phyloP scores from a whole-genome alignment of 2,797 vertebrate genomes.

The Odontamblyopus rebecca region DNA sequence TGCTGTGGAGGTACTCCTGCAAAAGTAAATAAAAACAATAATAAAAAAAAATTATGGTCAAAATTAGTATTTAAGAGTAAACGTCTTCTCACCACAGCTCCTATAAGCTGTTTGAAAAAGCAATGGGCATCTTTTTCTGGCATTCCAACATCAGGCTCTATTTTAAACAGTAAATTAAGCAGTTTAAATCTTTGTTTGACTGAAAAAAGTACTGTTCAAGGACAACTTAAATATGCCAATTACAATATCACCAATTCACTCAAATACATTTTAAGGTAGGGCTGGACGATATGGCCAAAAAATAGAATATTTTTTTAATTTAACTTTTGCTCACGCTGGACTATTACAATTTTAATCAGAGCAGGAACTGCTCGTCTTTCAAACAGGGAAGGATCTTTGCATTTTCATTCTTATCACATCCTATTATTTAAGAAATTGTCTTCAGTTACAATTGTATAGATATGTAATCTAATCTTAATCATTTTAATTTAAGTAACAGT shows the following conservation, averaged over 20 bases:
- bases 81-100: conserved; percentile 86
- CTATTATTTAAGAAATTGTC: no score
- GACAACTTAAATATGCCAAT: neutral
- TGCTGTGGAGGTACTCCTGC: conserved; percentile 90
- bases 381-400: no score
- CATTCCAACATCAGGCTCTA: conserved; percentile 96
- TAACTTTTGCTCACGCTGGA: no score
- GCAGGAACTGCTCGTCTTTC: no score
- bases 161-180: conserved; percentile 14
- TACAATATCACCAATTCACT: no score
- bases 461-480: no score
- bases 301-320: no score
- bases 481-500: neutral
- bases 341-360: no score
- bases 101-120: conserved; percentile 93
- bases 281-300: no score
- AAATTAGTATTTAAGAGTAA: conserved; percentile 1
- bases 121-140: conserved; percentile 88
- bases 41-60: conserved; percentile 4
- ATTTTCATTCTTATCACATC: no score
- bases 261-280: no score
- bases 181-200: neutral
- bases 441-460: no score
- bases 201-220: neutral
- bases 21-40: neutral